These are phyloP conservation scores for Cyprinodon diabolis DNA, from an alignment of 2,797 vertebrate genomes.

Conservation along the genomic window DNA sequence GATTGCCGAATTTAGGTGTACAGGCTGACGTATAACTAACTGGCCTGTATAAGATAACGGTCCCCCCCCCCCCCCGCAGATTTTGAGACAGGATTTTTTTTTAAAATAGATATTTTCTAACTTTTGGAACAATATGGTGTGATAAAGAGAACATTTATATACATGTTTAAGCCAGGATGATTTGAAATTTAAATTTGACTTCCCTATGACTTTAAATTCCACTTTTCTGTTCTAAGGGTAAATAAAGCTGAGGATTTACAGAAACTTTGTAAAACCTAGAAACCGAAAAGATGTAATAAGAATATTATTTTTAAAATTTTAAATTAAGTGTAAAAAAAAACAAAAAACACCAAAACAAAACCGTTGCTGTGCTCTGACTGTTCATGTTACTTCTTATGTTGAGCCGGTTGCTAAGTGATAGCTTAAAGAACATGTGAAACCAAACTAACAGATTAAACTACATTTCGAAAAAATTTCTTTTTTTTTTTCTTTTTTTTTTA, in stretches of 20 bases:
- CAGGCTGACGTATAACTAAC: no score
- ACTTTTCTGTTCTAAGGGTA: conserved; percentile 57
- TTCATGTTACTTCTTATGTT: conserved; percentile 26
- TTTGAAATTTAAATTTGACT: no score
- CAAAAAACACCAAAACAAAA: conserved; percentile 13
- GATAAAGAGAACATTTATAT: no score
- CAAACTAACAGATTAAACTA: conserved; percentile 29
- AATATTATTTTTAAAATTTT: no score
- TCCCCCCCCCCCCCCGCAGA: no score
- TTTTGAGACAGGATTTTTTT: no score
- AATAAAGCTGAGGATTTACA: conserved; percentile 10
- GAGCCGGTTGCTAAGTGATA: conserved; percentile 35
- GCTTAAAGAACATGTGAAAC: conserved; percentile 36
- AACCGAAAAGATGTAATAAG: background rate
- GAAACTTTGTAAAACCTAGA: background rate
- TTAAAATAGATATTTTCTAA: no score
- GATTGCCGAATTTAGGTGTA: no score
- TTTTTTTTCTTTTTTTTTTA: background rate
- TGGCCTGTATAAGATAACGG: no score
- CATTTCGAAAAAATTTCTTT: conserved; percentile 1
- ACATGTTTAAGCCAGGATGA: no score
- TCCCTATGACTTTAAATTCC: conserved; percentile 30
- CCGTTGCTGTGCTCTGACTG: conserved; percentile 36
- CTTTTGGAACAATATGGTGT: no score
- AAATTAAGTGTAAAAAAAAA: background rate